Conservation (phyloP, 2,797 vertebrate species). For the Diglossa cyanea region DNA sequence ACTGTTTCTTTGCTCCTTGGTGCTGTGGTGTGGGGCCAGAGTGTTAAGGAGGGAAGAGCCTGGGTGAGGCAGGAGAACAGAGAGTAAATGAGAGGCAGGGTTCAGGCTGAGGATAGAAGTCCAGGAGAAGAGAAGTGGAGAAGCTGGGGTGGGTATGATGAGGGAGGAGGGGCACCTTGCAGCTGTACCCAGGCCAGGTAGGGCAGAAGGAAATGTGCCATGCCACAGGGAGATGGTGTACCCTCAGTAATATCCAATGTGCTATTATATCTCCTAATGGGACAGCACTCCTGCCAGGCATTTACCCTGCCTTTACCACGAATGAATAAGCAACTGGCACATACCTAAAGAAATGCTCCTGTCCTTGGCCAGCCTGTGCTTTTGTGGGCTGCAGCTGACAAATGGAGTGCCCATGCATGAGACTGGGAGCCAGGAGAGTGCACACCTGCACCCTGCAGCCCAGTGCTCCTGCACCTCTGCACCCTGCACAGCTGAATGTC, state of each 20-base stretch:
- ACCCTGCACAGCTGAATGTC: not conserved
- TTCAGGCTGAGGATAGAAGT: not conserved
- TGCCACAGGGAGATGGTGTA: not conserved
- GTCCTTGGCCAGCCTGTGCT: not conserved
- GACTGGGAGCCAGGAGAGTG: accelerated
- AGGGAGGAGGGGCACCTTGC: not conserved
- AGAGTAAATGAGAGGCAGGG: not conserved
- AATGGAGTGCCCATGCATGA: not conserved
- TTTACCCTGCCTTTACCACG: not conserved
- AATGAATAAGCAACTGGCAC: not conserved
- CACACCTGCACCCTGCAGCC: not conserved
- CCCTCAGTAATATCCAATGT: accelerated
- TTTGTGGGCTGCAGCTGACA: not conserved
- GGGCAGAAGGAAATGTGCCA: not conserved
- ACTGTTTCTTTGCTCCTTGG: not conserved
- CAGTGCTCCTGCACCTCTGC: not conserved
- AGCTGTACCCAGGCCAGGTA: not conserved
- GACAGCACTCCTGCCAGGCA: not conserved
- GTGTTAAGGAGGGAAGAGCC: not conserved
- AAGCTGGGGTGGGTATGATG: not conserved
- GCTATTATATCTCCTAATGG: not conserved
- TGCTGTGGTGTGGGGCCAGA: not conserved
- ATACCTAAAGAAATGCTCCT: not conserved
- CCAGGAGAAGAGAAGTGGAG: not conserved
- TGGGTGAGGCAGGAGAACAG: not conserved